These are phyloP conservation scores for Papio anubis DNA, from an alignment of 2,113 vertebrate genomes.

Conservation along the genomic window DNA sequence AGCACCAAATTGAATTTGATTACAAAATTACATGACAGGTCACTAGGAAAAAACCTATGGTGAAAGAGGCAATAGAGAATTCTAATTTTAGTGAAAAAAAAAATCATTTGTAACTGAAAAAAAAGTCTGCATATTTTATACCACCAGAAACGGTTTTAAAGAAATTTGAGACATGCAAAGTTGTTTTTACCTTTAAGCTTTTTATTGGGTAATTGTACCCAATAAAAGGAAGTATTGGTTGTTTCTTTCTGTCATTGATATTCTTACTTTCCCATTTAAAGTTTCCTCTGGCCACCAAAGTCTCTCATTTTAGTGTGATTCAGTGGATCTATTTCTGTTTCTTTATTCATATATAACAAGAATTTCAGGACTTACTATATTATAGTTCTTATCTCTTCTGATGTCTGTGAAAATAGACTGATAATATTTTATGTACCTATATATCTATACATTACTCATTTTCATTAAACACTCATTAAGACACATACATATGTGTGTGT, in stretches of 20 bases:
- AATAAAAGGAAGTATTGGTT: too few relatives aligned
- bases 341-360: neutral
- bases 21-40: constrained; percentile 36
- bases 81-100: constrained; percentile 8
- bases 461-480: neutral
- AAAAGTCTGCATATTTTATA: neutral
- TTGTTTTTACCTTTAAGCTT: neutral
- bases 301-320: neutral
- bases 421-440: neutral
- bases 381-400: neutral
- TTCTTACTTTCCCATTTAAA: neutral
- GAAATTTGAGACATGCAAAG: neutral
- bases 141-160: neutral
- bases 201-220: too few relatives aligned
- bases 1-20: constrained; percentile 31
- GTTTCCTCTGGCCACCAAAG: neutral
- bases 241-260: neutral
- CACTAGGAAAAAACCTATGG: constrained; percentile 27
- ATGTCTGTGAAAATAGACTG: neutral
- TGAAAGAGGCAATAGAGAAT: constrained; percentile 8
- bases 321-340: neutral
- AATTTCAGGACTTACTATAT: neutral
- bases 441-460: neutral
- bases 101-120: neutral
- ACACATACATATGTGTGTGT: neutral